Base-by-base conservation (phyloP, 1,140 invertebrate genomes). In the Araneus ventricosus region DNA sequence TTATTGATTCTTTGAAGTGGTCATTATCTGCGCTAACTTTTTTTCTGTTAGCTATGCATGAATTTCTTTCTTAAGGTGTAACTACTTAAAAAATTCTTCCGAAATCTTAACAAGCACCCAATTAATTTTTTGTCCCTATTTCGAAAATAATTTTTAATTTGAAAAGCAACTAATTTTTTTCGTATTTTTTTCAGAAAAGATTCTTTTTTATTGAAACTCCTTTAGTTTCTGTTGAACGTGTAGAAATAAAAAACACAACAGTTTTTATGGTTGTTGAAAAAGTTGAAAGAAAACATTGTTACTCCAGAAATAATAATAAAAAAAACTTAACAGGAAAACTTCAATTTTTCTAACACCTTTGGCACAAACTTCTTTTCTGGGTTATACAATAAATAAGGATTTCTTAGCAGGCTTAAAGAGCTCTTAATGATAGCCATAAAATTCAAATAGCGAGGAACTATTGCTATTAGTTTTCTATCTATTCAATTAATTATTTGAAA, bases 111-210 rank as follows among this genome's bases (percentile, higher is more conserved):
- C 70, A 75, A 75, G 70, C 70, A 75, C 30, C 70, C 30, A 75
- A 75, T 75, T 75, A 75, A 75, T 75, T 75, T 75, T 75, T 75
- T 75, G 20, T 75, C 70, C 70, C 34, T 75, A 75, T 75, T 75
- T 75, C 30, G 30, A 75, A 75, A 70, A 75, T 34, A 34, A 37
- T 34, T 75, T 75, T 75, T 75, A 34, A 75, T 34, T 75, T 75
- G 5, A 34, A 75, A 75, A 30, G 70, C 70, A 34, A 75, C 70
- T 75, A 30, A 22, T 75, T 75, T 75, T 37, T 75, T 75, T 14
- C 14, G 8, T 75, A 6, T 34, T 37, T 75, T 75, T 37, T 34
- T 37, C 14, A 5, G 10, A 34, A 37, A 34, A 20, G 30, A 34
- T 34, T 27, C 30, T 75, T 75, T 75, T 75, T 37, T 34, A 75